Conservation (phyloP, 1,140 invertebrate genomes). For the Aphaenogaster rudis region DNA sequence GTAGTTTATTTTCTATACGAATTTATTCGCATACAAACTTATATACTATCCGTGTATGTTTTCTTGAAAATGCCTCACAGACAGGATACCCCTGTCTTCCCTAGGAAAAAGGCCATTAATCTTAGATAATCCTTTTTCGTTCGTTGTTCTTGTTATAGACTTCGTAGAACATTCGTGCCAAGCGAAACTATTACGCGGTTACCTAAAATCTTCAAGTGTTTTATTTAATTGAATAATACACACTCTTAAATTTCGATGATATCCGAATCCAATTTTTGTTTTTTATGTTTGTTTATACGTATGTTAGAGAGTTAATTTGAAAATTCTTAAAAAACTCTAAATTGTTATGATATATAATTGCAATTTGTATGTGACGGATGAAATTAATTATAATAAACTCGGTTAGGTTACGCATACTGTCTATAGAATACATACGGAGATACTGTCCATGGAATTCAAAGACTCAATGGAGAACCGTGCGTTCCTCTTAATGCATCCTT, state of each 20-base stretch:
- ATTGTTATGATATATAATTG: neutral
- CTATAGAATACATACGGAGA: constrained; percentile 22
- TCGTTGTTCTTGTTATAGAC: constrained; percentile 43
- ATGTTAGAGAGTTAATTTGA: neutral
- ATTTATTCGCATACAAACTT: constrained; percentile 27
- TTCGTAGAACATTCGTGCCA: neutral
- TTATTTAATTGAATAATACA: neutral
- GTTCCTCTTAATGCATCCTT: constrained; percentile 66
- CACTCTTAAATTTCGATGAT: neutral
- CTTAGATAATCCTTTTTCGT: constrained; percentile 29
- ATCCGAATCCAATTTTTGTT: neutral
- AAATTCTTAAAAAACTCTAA: neutral
- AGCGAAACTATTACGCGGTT: constrained; percentile 15
- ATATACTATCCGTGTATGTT: neutral
- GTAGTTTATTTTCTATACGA: constrained; percentile 33
- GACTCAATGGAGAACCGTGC: constrained; percentile 35
- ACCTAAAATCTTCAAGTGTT: neutral
- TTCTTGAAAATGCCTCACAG: constrained; percentile 9
- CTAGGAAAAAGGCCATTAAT: constrained; percentile 35
- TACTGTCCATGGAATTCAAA: constrained; percentile 42
- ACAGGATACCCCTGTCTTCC: neutral
- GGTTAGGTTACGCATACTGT: too few relatives aligned
- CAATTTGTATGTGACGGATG: neutral
- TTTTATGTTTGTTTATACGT: neutral
- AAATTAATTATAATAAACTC: constrained; percentile 37